Conservation (phyloP, 2,113 vertebrate genomes). For the Perccottus glenii region DNA sequence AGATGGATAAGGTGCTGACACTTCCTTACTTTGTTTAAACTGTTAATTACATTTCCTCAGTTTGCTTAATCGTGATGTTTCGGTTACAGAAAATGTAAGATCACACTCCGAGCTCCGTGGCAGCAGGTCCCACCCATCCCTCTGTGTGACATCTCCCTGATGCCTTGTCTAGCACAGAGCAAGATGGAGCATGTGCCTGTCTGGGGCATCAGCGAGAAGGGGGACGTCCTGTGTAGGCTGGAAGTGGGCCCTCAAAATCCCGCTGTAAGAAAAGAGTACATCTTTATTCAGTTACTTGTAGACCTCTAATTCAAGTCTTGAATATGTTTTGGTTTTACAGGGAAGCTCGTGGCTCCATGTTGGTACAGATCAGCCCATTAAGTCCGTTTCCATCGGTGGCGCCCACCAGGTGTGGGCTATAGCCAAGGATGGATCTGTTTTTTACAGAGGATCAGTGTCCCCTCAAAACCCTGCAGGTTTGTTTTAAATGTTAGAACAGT, state of each 20-base stretch:
- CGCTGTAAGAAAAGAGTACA: constrained; percentile 79
- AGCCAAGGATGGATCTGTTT: constrained; percentile 90
- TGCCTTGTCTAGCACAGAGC: constrained; percentile 82
- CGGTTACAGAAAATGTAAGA: constrained; percentile 89
- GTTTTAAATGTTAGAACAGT: constrained; percentile 18
- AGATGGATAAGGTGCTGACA: constrained; percentile 88
- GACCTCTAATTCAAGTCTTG: neutral
- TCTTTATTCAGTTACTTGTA: neutral
- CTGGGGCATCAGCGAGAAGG: constrained; percentile 96
- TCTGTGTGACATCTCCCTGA: constrained; percentile 90
- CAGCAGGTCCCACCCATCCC: constrained; percentile 88
- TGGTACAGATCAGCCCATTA: constrained; percentile 95
- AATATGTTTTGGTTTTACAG: constrained; percentile 66
- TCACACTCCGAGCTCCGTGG: constrained; percentile 89
- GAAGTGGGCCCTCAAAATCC: constrained; percentile 86
- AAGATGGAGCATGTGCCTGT: constrained; percentile 82
- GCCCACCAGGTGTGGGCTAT: constrained; percentile 96
- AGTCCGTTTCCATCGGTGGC: constrained; percentile 89
- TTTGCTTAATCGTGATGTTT: neutral
- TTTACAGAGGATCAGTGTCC: constrained; percentile 93
- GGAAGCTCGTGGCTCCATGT: constrained; percentile 95
- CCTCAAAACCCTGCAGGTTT: constrained; percentile 88
- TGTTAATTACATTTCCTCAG: neutral
- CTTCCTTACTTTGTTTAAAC: neutral
- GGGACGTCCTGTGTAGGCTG: constrained; percentile 92